Conservation (phyloP, 2,797 vertebrate species). For the Anguilla pacifica region DNA sequence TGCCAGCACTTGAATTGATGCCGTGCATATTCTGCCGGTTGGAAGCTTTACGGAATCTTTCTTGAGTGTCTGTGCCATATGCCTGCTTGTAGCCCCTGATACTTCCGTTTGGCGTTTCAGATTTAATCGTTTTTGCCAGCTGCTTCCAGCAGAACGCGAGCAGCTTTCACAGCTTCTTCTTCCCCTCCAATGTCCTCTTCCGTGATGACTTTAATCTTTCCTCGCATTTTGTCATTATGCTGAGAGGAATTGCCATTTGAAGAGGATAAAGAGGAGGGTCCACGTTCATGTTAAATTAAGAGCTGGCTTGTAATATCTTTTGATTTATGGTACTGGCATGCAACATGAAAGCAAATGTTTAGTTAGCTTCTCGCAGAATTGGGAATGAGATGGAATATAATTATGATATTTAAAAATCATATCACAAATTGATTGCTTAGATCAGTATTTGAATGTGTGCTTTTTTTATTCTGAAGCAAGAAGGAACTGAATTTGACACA, state of each 20-base stretch:
- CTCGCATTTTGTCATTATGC: not conserved
- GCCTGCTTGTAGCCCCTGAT: not conserved
- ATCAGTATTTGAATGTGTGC: not conserved
- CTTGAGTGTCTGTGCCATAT: not conserved
- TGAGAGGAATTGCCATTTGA: constrained; percentile 24
- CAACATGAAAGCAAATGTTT: not conserved
- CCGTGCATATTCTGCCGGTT: not conserved
- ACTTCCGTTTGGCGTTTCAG: not conserved
- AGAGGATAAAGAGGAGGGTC: not conserved
- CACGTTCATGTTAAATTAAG: constrained; percentile 14
- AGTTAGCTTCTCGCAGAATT: not conserved
- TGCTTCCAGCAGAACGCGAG: not conserved
- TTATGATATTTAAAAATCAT: not conserved
- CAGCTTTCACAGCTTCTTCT: not conserved
- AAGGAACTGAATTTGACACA: not conserved
- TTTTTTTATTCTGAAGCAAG: not conserved
- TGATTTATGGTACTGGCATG: constrained; percentile 6
- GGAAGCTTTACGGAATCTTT: not conserved
- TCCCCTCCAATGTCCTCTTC: not conserved
- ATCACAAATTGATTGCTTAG: not conserved
- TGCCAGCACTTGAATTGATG: not conserved
- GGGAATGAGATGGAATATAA: not conserved
- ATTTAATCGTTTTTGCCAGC: not conserved
- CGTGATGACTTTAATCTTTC: constrained; percentile 29
- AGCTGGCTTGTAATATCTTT: constrained; percentile 19